Evolutionary conservation across 2,888 invertebrate species (phyloP), one percentile per base, ranked within the genome.

Genomic region (Drosophila neoperkinsi): DNA sequence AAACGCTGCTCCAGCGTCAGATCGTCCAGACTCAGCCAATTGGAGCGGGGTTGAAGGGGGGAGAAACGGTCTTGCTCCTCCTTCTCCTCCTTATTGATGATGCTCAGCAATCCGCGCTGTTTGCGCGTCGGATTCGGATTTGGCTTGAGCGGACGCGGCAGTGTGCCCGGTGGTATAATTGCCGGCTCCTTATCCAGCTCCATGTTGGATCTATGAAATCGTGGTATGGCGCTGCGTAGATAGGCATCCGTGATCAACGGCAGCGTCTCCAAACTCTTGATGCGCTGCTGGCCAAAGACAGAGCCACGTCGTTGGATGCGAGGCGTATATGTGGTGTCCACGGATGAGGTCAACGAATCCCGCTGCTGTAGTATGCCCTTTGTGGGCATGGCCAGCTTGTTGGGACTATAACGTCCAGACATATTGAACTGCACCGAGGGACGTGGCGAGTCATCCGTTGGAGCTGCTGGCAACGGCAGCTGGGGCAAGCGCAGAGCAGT

Each of bases 401-500:
- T 89, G 4, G 92, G 91, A 69, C 84, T 91, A 28, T 87, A 82
- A 0, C 90, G 74, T 0, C 90, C 90, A 38, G 88, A 90, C 92
- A 93, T 93, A 56, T 93, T 91, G 62, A 93, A 93, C 69, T 93
- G 93, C 4, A 93, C 93, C 5, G 93, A 93, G 16, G 92, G 93
- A 0, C 93, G 89, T 4, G 91, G 92, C 4, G 92, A 93, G 60
- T 93, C 92, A 51, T 93, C 91, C 38, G 50, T 28, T 50, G 28
- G 36, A 16, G 31, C 60, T 9, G 64, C 60, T 13, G 64, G 18
- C 9, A 57, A 65, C 6, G 79, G 72, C 62, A 85, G 52, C 43
- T 70, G 84, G 0, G 85, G 90, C 16, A 90, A 55, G 7, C 74
- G 85, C 0, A 77, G 33, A 25, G 69, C 74, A 16, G 91, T 86